Evolutionary conservation across 2,888 invertebrate genomes (phyloP).

Genomic region (Osmoderma eremita): DNA sequence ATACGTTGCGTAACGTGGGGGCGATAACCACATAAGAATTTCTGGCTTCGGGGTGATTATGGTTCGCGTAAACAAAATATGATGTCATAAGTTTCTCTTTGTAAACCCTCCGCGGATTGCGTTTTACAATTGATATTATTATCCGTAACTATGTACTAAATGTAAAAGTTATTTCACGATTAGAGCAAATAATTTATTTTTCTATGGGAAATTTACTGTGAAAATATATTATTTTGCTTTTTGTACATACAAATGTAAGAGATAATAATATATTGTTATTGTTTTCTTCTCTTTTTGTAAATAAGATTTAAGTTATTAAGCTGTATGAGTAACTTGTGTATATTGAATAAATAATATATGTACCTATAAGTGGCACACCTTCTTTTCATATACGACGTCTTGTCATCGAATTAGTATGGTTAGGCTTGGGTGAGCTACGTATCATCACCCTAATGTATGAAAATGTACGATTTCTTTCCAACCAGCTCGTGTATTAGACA

Average conservation of each 20-base stretch:
- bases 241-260: conserved; percentile 27
- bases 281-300: conserved; percentile 31
- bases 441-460: no score
- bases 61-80: background rate
- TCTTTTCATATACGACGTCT: no score
- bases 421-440: no score
- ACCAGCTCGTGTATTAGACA: no score
- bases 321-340: conserved; percentile 5
- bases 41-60: conserved; percentile 1
- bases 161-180: background rate
- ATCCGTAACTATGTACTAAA: background rate
- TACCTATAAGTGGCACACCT: background rate
- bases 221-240: conserved; percentile 1
- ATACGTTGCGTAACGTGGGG: conserved; percentile 25
- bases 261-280: conserved; percentile 16
- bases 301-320: conserved; percentile 35
- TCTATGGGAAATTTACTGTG: conserved; percentile 1
- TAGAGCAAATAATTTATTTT: conserved; percentile 23
- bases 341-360: background rate
- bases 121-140: background rate
- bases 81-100: conserved; percentile 16
- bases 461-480: no score
- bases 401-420: no score
- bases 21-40: conserved; percentile 29
- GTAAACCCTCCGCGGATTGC: background rate